These are phyloP conservation scores for Drosophila paranaensis DNA, from an alignment of 2,888 invertebrate genomes.

Conservation along the genomic window DNA sequence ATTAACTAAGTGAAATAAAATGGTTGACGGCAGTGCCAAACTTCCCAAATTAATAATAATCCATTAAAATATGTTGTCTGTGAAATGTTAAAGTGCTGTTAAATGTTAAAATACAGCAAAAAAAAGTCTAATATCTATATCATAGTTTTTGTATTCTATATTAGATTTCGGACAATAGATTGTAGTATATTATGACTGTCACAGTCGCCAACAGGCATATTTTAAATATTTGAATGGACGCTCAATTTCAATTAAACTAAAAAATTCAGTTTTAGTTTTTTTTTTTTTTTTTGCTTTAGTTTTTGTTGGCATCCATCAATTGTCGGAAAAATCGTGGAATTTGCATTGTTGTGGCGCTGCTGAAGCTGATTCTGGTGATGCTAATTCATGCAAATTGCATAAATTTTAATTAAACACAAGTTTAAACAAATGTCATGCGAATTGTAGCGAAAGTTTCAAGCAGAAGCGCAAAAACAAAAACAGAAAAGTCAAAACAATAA, in stretches of 20 bases:
- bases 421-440: conserved; percentile 71
- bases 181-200: conserved; percentile 5
- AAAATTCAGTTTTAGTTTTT: conserved; percentile 4
- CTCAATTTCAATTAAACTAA: conserved; percentile 19
- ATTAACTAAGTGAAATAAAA: too few relatives aligned
- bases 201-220: conserved; percentile 10
- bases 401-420: conserved; percentile 68
- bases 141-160: too few relatives aligned
- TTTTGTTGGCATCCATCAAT: conserved; percentile 22
- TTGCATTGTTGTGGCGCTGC: conserved; percentile 24
- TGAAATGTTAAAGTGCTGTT: too few relatives aligned
- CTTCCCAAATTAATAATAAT: too few relatives aligned
- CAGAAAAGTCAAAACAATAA: conserved; percentile 42
- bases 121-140: too few relatives aligned
- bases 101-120: too few relatives aligned
- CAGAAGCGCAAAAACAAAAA: conserved; percentile 19
- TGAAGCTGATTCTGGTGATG: conserved; percentile 30
- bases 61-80: too few relatives aligned
- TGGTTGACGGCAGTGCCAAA: too few relatives aligned
- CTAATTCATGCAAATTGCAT: conserved; percentile 70
- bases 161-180: background rate
- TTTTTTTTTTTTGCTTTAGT: background rate
- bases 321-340: conserved; percentile 28
- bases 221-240: conserved; percentile 13
- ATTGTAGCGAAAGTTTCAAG: conserved; percentile 57